Conservation (phyloP, 2,888 invertebrate species). For the Hoplodrina ambigua region DNA sequence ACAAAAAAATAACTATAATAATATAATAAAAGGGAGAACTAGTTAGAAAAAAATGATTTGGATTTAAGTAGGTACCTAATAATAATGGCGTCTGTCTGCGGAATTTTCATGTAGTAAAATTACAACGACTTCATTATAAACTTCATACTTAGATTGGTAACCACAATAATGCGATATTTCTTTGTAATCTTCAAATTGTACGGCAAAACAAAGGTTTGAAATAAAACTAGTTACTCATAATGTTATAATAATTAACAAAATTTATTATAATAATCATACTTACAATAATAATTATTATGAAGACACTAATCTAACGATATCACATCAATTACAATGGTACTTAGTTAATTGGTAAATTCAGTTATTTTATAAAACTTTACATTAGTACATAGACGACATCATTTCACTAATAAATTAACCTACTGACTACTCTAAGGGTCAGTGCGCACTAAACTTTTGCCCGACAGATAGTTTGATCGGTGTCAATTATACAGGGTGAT, state of each 20-base stretch:
- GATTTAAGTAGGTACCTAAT: too few species aligned
- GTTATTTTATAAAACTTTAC: slow-evolving; percentile 14
- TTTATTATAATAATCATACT: slow-evolving; percentile 18
- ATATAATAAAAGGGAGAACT: too few species aligned
- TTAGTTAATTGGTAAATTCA: slow-evolving; percentile 15
- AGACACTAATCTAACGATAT: slow-evolving; percentile 39
- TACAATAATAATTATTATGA: slow-evolving; percentile 17
- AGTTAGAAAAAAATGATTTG: too few species aligned
- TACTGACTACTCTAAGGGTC: not conserved
- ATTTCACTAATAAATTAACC: not conserved
- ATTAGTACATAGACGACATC: slow-evolving; percentile 8
- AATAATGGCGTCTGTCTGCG: too few species aligned
- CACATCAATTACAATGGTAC: slow-evolving; percentile 46
- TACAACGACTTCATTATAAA: too few species aligned
- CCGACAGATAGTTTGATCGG: not conserved
- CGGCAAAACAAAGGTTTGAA: not conserved
- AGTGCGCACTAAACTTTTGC: slow-evolving; percentile 5
- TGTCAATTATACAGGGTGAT: not conserved
- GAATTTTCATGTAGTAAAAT: too few species aligned
- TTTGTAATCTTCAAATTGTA: not conserved
- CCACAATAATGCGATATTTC: too few species aligned
- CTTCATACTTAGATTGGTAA: too few species aligned
- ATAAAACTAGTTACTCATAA: slow-evolving; percentile 8
- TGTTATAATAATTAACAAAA: slow-evolving; percentile 17
- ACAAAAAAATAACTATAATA: too few species aligned